These are phyloP conservation scores for Gymnothorax reevesii DNA, from an alignment of 2,797 vertebrate species.

Conservation along the genomic window DNA sequence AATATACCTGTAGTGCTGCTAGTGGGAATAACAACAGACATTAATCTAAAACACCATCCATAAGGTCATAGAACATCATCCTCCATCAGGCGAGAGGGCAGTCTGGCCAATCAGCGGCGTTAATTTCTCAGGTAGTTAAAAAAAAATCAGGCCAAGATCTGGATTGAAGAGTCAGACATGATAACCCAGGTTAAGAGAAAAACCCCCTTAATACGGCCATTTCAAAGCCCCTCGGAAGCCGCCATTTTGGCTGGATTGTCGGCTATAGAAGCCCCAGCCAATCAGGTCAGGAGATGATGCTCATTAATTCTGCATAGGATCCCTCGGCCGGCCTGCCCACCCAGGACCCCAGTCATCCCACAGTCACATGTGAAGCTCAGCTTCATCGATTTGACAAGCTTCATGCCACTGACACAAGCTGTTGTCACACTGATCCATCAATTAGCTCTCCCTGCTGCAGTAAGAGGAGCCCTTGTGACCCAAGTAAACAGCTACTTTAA, in stretches of 20 bases:
- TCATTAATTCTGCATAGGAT: neutral
- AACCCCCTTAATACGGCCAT: neutral
- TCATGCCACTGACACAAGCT: slow-evolving; percentile 14
- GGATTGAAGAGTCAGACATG: no score
- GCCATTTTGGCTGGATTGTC: neutral
- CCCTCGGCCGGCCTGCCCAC: neutral
- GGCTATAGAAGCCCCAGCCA: neutral
- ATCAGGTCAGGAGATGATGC: neutral
- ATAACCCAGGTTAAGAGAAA: no score
- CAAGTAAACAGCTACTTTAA: no score
- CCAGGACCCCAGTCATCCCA: neutral
- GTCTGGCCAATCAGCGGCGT: no score
- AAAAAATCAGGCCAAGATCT: neutral
- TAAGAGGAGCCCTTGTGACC: no score
- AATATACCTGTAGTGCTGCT: neutral
- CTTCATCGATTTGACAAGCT: slow-evolving; percentile 28
- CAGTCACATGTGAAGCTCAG: neutral
- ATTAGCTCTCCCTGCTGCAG: neutral
- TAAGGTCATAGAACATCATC: neutral
- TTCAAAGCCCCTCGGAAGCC: neutral
- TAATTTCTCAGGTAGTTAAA: no score
- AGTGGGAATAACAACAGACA: neutral
- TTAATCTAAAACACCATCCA: neutral
- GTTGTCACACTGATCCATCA: slow-evolving; percentile 11
- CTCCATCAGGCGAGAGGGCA: neutral